phyloP scores from a whole-genome alignment of 2,888 invertebrate species.

The Cylindroiulus punctatus region DNA sequence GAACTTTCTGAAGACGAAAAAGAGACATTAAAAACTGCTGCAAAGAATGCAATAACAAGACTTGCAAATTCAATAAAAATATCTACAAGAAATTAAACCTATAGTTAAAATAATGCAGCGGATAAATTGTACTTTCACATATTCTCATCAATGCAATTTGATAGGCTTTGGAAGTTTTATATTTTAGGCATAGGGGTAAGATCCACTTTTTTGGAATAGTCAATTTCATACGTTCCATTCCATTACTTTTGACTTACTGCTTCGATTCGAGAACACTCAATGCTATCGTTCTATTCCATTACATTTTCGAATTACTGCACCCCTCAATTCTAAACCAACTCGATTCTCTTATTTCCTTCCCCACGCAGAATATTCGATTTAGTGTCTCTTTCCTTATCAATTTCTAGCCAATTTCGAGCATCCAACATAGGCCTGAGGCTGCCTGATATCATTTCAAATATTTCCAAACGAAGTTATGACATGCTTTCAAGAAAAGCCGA shows the following conservation, averaged over 20 bases:
- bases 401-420: background rate
- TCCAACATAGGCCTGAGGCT: background rate
- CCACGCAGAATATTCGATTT: background rate
- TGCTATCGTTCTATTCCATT: background rate
- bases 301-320: background rate
- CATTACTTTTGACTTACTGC: no score
- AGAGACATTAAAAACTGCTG: background rate
- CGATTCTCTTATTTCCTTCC: background rate
- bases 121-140: no score
- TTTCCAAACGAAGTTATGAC: background rate
- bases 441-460: background rate
- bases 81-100: no score
- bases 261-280: no score
- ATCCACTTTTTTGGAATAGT: no score
- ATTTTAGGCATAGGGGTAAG: no score
- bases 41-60: no score
- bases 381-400: constrained; percentile 1
- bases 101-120: no score
- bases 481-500: background rate
- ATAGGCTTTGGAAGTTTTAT: no score
- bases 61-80: no score
- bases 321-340: background rate
- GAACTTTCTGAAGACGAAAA: background rate
- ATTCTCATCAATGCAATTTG: no score
- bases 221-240: no score